Conservation (phyloP, 1,140 invertebrate species). For the Nasonia longicornis region DNA sequence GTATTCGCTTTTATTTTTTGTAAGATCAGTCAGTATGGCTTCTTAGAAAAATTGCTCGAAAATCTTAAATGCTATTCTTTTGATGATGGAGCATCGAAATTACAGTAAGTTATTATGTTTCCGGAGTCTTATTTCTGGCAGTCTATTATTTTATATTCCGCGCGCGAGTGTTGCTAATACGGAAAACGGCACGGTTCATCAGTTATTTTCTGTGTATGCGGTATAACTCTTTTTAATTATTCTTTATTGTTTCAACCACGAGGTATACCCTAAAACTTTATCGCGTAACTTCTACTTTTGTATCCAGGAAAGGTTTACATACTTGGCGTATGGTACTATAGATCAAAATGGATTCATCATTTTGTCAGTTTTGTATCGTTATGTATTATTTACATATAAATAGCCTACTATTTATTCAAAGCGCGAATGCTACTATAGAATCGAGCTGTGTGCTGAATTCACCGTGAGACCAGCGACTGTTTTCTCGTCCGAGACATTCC, state of each 20-base stretch:
- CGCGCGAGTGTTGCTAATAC: constrained; percentile 14
- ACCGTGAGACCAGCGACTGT: not conserved
- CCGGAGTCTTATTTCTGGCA: constrained; percentile 60
- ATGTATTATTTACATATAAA: constrained; percentile 46
- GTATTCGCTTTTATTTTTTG: not conserved
- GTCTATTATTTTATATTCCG: constrained; percentile 46
- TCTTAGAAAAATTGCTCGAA: constrained; percentile 26
- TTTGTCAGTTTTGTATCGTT: constrained; percentile 35
- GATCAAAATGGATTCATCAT: constrained; percentile 29
- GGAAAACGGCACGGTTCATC: constrained; percentile 43
- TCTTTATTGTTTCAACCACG: not conserved
- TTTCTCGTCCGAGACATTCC: not conserved
- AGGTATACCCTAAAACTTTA: constrained; percentile 24
- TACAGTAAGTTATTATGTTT: constrained; percentile 55
- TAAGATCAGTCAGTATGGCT: constrained; percentile 6
- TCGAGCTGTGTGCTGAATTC: constrained; percentile 14
- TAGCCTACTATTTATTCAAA: constrained; percentile 46
- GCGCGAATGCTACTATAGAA: constrained; percentile 5
- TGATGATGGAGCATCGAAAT: constrained; percentile 26
- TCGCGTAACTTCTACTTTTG: constrained; percentile 24
- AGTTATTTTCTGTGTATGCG: constrained; percentile 9
- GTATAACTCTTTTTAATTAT: not conserved
- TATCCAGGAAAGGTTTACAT: constrained; percentile 16
- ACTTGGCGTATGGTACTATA: constrained; percentile 27
- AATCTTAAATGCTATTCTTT: constrained; percentile 38